Base-by-base conservation (phyloP, 2,113 vertebrate genomes). In the Elaphurus davidianus region DNA sequence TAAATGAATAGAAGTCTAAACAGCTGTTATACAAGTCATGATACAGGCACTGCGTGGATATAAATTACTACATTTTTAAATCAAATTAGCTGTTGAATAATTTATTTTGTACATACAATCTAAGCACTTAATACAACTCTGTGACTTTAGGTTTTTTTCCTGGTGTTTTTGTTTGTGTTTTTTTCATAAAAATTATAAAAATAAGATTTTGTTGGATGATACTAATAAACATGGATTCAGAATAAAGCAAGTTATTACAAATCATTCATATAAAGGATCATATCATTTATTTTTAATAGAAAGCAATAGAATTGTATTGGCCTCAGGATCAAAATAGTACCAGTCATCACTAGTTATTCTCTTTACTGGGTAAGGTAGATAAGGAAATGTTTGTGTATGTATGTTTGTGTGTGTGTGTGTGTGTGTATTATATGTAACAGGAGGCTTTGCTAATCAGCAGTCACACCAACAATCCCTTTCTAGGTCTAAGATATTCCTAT, bases 1-100 rank as follows among this genome's bases (percentile, higher is more conserved):
- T 78, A 87, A 90, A 79, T 17, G 83, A 98, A 33, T 55, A 94
- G 82, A 87, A 94, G 33, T 74, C 52, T 30, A 93, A 93, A 50
- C 30, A 67, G 23, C 7, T 93, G 5, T 92, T 82, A 78, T 17
- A 92, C 52, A 82, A 93, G 81, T 91, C 93, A 78, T 94, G 27
- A 60, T n/a, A 50, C 0, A 59, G 43, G 27, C 1, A 83, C 3
- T 36, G 10, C 4, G 9, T 90, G 43, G 45, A 87, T 96, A 67
- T 36, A 78, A 88, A 89, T 60, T 30, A 71, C 19, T 71, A 15
- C 50, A 11, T 62, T 62, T 83, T 59, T 79, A 30, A 93, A 85
- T 83, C 52, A 85, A 74, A 30, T 90, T 74, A 88, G 78, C 43
- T 88, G 36, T 84, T 90, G 60, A 95, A 79, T 83, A 60, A 76